Base-by-base conservation (phyloP, 2,113 vertebrate genomes). In the Globicephala melas region DNA sequence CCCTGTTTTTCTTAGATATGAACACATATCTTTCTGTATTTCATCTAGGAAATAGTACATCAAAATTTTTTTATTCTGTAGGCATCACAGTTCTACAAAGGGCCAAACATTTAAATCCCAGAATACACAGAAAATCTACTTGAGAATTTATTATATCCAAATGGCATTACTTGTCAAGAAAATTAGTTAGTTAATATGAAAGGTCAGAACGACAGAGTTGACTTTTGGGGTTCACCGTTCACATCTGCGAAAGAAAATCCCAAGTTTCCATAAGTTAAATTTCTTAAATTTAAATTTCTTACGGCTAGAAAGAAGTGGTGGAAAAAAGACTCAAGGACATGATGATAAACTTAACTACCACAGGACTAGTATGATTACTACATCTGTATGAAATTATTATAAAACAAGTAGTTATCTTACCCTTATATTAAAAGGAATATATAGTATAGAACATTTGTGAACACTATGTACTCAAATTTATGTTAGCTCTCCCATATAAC, bases 61-160 rank as follows among this genome's bases (percentile, higher is more conserved):
- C 4, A 89, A 88, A 84, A 36, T 5, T 25, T 50, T 89, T 91
- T 87, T 8, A 74, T 87, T 96, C 47, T 76, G 55, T 0, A 70
- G 44, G 31, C 17, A 89, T 84, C 50, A 53, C 1, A 53, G 14
- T 67, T 93, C 88, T 95, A 82, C 23, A 89, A 89, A 89, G 14
- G 18, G 14, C 74, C 28, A 93, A 97, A 89, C 6, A 74, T 77
- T 92, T 94, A 93, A 62, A 91, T 80, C 47, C 97, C 70, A 60
- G 55, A 8, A 41, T 55, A 91, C 3, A 91, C 62, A 89, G 55
- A 95, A 95, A 92, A 76, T 73, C 60, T 83, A 80, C 13, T 86
- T 96, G 67, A 91, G 93, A 93, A 74, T 47, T 47, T 70, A 63
- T 85, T 97, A 83, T 47, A 70, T 13, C 31, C 47, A 76, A 92